phyloP scores from a whole-genome alignment of 1,140 invertebrate species.

The Cyclina sinensis region DNA sequence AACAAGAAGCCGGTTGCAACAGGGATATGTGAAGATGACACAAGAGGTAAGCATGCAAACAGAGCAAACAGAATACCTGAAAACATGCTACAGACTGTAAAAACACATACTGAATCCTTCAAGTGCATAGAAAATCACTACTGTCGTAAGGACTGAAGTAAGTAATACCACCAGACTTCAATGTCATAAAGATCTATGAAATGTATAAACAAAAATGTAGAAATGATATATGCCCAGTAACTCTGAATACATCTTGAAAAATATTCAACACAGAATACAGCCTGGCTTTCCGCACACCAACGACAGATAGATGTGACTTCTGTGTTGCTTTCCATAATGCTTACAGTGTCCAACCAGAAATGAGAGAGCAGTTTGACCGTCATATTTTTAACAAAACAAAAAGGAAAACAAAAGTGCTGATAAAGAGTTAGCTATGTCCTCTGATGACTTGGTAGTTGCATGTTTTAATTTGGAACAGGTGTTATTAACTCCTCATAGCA shows the following conservation, averaged over 20 bases:
- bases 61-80: background rate
- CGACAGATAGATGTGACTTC: background rate
- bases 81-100: background rate
- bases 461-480: background rate
- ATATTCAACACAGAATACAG: background rate
- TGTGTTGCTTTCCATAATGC: too few species aligned
- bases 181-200: background rate
- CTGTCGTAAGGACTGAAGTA: background rate
- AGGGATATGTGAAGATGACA: background rate
- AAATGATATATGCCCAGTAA: background rate
- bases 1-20: background rate
- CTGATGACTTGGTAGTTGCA: background rate
- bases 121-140: slow-evolving; percentile 3
- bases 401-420: too few species aligned
- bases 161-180: background rate
- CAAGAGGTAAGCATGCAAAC: background rate
- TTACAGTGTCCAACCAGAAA: too few species aligned
- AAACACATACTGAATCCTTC: background rate
- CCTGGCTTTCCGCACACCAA: background rate
- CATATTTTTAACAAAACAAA: too few species aligned
- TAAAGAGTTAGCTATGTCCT: background rate
- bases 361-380: too few species aligned
- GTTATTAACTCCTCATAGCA: background rate
- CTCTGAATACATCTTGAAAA: background rate
- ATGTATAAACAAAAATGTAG: background rate